Base-by-base conservation (phyloP, 2,113 vertebrate genomes). In the Stercorarius parasiticus region DNA sequence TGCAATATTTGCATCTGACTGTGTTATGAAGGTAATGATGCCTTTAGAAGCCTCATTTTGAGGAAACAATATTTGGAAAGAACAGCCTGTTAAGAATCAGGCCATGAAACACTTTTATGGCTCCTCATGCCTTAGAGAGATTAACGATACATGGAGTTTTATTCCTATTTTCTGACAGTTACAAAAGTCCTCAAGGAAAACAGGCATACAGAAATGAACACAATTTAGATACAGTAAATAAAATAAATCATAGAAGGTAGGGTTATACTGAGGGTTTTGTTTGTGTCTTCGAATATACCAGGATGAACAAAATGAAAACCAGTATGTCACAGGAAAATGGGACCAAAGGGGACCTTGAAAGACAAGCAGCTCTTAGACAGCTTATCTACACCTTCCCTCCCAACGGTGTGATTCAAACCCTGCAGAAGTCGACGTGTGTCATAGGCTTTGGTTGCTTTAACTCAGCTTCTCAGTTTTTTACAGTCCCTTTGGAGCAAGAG, bases 391-490 rank as follows among this genome's bases (percentile, higher is more conserved):
- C 43, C 61, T 86, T 85, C 32, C n/a, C 74, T 95, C 74, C 78
- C 83, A 85, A 85, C 2, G 17, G 49, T 27, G n/a, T 59, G 71
- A 85, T 87, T 76, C 89, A 70, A 82, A 80, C 32, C 36, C 62
- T 70, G 62, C 58, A 90, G 72, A 95, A 95, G 84, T 20, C 15
- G 4, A 50, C 70, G 34, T 19, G 20, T 85, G 58, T 61, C 77
- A 52, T 34, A 62, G 69, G 76, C 82, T 96, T 93, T 26, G 5
- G 67, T 91, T 56, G 26, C 83, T 97, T 94, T 90, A 94, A 79
- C 66, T 91, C 70, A 93, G 74, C 49, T 91, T 78, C 78, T 86
- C 69, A n/a, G 66, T 82, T 59, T 58, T 92, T 94, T 94, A 91
- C 73, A 86, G 58, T 64, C 56, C 84, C 78, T 78, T 62, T 76